A percentile compares a stretch with the other conserved stretches of the same genome.
Conservation (phyloP, 2,888 invertebrate genomes). For the Lasioglossum oenotherae region DNA sequence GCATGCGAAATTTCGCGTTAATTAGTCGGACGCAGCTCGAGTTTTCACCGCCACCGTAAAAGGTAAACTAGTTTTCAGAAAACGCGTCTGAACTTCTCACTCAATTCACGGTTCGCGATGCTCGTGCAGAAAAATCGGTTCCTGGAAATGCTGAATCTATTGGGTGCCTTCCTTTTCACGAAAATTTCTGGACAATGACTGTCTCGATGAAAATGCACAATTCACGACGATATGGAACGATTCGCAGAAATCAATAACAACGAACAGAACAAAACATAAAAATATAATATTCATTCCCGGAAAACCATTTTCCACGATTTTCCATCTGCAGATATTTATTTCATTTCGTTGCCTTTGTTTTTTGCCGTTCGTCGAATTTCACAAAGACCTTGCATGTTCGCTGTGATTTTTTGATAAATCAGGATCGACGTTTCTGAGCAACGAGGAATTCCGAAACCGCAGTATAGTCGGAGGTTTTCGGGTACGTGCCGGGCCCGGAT, state of each 20-base stretch:
- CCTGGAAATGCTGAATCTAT: background rate
- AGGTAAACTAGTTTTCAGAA: background rate
- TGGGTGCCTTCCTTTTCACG: background rate
- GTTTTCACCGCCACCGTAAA: background rate
- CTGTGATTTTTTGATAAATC: background rate
- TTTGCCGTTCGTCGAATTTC: background rate
- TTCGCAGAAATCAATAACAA: background rate
- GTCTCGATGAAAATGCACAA: background rate
- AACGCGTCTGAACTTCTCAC: background rate
- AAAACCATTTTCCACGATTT: background rate
- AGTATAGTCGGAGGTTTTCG: background rate
- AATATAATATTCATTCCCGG: background rate
- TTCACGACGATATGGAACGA: background rate
- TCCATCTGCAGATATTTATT: background rate
- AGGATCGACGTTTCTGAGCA: background rate
- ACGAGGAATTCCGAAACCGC: background rate
- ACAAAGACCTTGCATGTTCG: background rate
- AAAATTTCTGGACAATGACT: background rate
- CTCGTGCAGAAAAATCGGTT: background rate
- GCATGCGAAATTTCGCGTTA: background rate
- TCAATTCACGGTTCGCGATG: background rate
- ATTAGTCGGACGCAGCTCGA: background rate
- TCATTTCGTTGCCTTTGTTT: background rate
- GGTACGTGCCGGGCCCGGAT: background rate
- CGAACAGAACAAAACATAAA: background rate